Conservation (phyloP, 2,888 invertebrate genomes). For the Ormyrus nitidulus region DNA sequence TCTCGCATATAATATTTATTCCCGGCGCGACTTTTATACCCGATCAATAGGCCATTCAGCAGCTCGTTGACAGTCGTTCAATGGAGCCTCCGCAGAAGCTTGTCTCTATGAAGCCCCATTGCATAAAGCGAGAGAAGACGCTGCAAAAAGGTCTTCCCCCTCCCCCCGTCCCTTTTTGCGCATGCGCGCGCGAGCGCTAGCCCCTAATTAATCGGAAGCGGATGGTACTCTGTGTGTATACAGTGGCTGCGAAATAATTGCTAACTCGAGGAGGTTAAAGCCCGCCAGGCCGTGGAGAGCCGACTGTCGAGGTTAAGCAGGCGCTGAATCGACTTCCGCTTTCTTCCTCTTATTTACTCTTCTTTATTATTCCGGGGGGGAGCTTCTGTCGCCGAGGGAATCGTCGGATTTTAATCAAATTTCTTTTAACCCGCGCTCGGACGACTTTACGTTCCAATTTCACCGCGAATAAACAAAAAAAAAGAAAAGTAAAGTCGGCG, state of each 20-base stretch:
- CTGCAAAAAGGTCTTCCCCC: not conserved
- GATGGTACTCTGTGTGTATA: not conserved
- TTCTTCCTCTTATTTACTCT: too few species aligned
- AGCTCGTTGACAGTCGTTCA: slow-evolving; percentile 43
- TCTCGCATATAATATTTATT: slow-evolving; percentile 38
- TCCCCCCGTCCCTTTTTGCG: not conserved
- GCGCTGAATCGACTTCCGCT: too few species aligned
- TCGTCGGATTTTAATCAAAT: too few species aligned
- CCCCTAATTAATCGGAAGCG: slow-evolving; percentile 35
- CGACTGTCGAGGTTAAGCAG: too few species aligned
- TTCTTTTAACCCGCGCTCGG: too few species aligned
- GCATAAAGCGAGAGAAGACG: not conserved
- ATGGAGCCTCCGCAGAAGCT: slow-evolving; percentile 44
- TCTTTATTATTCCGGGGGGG: too few species aligned
- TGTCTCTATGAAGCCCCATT: not conserved
- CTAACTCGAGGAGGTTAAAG: not conserved
- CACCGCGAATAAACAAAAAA: too few species aligned
- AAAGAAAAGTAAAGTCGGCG: too few species aligned
- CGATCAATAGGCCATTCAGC: slow-evolving; percentile 49
- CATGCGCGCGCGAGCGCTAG: not conserved
- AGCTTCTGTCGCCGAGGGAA: too few species aligned
- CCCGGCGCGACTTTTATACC: slow-evolving; percentile 33
- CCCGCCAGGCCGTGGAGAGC: too few species aligned
- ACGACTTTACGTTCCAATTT: too few species aligned
- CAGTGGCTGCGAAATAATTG: slow-evolving; percentile 33